Conservation (phyloP, 2,797 vertebrate genomes). For the Sebastes hubbsi region DNA sequence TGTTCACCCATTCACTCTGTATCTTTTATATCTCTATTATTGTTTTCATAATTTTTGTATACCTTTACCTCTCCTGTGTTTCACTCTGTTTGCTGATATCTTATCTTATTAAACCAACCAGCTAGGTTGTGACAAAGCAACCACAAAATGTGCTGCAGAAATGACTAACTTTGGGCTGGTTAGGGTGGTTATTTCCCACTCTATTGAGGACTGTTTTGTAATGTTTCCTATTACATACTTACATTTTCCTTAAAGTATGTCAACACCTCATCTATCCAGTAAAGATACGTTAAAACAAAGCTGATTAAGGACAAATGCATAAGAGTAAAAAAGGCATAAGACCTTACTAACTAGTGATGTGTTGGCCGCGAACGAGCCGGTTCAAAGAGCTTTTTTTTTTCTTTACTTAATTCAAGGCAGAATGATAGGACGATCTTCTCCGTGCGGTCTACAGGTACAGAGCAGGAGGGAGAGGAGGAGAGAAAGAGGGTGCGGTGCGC, state of each 20-base stretch:
- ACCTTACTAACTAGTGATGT: background rate
- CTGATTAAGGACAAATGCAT: too few species aligned
- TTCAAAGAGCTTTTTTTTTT: too few species aligned
- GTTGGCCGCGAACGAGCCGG: accelerated
- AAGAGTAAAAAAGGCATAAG: background rate
- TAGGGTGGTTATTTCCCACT: background rate
- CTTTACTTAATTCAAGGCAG: too few species aligned
- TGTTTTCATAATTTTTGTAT: too few species aligned
- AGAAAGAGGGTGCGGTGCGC: too few species aligned
- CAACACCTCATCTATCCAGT: background rate
- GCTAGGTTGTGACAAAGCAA: background rate
- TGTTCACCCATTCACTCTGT: too few species aligned
- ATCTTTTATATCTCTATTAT: too few species aligned
- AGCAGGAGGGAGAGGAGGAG: too few species aligned
- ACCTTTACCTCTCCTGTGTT: too few species aligned
- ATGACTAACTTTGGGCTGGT: background rate
- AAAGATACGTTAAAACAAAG: background rate
- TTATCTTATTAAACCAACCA: background rate
- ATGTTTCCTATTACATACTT: background rate
- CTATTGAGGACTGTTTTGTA: background rate
- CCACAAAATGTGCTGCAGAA: background rate
- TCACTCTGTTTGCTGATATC: too few species aligned
- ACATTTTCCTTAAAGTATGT: background rate
- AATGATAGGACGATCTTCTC: too few species aligned
- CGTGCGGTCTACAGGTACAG: too few species aligned